Base-by-base conservation (phyloP, 2,797 vertebrate species). In the Enteromius fasciolatus region DNA sequence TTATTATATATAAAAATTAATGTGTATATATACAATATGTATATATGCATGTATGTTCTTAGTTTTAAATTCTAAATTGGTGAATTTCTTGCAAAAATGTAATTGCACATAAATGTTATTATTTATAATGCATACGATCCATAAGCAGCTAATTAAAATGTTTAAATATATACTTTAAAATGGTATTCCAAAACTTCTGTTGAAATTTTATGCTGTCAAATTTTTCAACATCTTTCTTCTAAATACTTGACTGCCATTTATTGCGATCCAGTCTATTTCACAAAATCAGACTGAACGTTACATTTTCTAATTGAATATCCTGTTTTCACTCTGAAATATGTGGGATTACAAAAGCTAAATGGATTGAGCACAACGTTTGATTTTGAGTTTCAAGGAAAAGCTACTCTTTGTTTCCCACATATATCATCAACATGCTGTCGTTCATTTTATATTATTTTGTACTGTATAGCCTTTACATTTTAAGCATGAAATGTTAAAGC, bases 361-460 rank as follows among this genome's bases (percentile, higher is more conserved):
- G 25, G 17, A 11, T 72, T 72, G 9, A 31, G 25, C 25, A 12
- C 4, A 33, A 5, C 12, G 18, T 73, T 52, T 73, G 18, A 73
- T 73, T 11, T 6, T 28, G 41, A 28, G 14, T 68, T 48, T 3
- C 10, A 20, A 72, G 44, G 57, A 41, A 83, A 76, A 80, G 46
- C 44, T 64, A 46, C 77, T 76, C 28, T 46, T 48, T 48, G 57
- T 72, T 67, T 83, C 52, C 76, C 59, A 73, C 76, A 9, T 68
- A 31, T 33, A 52, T 52, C 18, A 20, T 25, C 44, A 25, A 44
- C 66, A 46, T 25, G 33, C 23, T 61, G 25, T 63, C 28, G 11
- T 28, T 66, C 12, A 18, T 83, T 83, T 59, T 44, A 41, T 14
- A 50, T 20, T 72, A 17, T 39, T 52, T 76, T 41, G 25, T 44